Percentiles rank a stretch among this genome's conserved stretches.
Conservation (phyloP, 2,113 vertebrate species). For the Psittacara wagleri region DNA sequence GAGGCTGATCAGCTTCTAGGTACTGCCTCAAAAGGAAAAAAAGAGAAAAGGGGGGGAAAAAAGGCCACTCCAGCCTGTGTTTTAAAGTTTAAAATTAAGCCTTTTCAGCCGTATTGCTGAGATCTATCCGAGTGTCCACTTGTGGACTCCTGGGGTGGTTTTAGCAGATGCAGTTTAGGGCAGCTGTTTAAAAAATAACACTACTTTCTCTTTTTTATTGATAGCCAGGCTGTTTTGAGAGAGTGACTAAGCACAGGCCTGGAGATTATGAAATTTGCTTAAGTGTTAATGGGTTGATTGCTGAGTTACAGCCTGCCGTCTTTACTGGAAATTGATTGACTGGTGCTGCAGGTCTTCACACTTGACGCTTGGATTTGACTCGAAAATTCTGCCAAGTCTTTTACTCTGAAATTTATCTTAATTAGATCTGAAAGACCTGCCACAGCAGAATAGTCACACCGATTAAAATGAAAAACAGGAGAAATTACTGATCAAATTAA, state of each 20-base stretch:
- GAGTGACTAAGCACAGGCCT: constrained; percentile 84
- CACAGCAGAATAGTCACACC: constrained; percentile 99
- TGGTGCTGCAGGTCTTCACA: constrained; percentile 92
- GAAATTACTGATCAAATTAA: constrained; percentile 99
- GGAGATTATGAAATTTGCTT: constrained; percentile 96
- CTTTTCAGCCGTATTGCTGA: not conserved
- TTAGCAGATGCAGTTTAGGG: not conserved
- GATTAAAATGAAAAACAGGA: constrained; percentile 99
- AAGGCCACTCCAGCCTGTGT: not conserved
- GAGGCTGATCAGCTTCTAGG: not conserved
- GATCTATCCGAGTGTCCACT: not conserved
- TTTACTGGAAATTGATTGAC: constrained; percentile 94
- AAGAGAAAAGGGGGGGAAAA: rapidly evolving
- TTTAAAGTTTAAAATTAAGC: not conserved
- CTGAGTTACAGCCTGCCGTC: constrained; percentile 77
- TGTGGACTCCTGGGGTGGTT: not conserved
- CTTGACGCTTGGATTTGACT: constrained; percentile 93
- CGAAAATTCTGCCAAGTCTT: constrained; percentile 93
- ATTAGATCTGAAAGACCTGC: constrained; percentile 99
- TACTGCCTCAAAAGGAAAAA: not conserved
- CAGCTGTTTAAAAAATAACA: not conserved
- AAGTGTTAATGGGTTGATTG: constrained; percentile 97
- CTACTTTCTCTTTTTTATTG: constrained; percentile 21
- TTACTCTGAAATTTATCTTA: constrained; percentile 99
- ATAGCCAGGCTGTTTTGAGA: constrained; percentile 64